These are phyloP conservation scores for Dasysyrphus albostriatus DNA, from an alignment of 2,888 invertebrate species.

Conservation along the genomic window DNA sequence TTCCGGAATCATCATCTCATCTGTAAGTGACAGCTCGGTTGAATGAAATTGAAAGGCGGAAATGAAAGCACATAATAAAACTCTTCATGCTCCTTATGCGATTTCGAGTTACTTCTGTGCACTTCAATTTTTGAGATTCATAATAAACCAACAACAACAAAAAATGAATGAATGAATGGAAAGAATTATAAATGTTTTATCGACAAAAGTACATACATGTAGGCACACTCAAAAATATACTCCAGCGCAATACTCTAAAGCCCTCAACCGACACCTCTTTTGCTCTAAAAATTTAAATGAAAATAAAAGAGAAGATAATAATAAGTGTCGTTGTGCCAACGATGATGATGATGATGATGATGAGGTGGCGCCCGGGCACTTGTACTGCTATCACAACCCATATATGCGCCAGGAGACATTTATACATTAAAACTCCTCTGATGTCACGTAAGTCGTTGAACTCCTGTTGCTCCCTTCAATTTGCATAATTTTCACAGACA, in stretches of 20 bases:
- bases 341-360: background rate
- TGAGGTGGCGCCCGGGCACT: constrained; percentile 52
- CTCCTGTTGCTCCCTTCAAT: constrained; percentile 47
- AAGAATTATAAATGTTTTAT: constrained; percentile 11
- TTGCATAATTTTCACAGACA: constrained; percentile 71
- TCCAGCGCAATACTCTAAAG: background rate
- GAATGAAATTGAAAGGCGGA: constrained; percentile 38
- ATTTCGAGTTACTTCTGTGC: constrained; percentile 13
- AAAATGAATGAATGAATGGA: background rate
- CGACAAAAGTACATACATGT: constrained; percentile 18
- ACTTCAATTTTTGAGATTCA: constrained; percentile 11
- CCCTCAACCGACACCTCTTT: background rate
- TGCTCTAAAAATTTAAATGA: background rate
- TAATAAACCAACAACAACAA: background rate
- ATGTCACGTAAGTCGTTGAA: constrained; percentile 65
- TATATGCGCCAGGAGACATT: background rate
- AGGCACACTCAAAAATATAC: background rate
- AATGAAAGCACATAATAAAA: constrained; percentile 24
- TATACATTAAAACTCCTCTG: constrained; percentile 26
- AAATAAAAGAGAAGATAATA: background rate
- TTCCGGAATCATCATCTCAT: constrained; percentile 1
- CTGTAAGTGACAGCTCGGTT: constrained; percentile 10
- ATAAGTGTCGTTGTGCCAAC: constrained; percentile 9
- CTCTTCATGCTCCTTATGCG: background rate
- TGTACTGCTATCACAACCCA: background rate